Evolutionary conservation across 2,888 invertebrate species (phyloP), one percentile per base, ranked within the genome.

Genomic region (Cantharis lateralis): DNA sequence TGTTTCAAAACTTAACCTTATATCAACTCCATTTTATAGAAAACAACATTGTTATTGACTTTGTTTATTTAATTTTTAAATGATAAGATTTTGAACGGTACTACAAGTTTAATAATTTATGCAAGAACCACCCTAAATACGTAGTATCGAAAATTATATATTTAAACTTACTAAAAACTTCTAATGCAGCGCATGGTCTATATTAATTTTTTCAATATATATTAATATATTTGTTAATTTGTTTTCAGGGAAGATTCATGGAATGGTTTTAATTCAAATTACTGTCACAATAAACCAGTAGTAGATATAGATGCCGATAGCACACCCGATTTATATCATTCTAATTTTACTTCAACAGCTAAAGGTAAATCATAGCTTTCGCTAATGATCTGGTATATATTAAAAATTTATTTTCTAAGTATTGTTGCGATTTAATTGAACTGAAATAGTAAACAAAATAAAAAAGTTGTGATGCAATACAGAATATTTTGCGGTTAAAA

Each of bases 181-280:
- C 7, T 48, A n/a, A 48, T n/a, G 48, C 48, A 48, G 7, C 48
- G n/a, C 48, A 1, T 48, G 7, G n/a, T 48, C 48, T 48, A 48
- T 7, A n/a, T 48, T n/a, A 3, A 3, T 48, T 48, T 48, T 48
- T 2, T 48, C 11, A 48, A 48, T n/a, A 32, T 48, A 7, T 48
- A n/a, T 48, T n/a, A 48, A 48, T 48, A n/a, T 48, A 48, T n/a
- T 13, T 32, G 13, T 32, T 4, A 32, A 32, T 32, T 80, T 79
- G n/a, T 83, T 90, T 90, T 82, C 87, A 91, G 91, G 83, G 90
- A 90, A 87, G 90, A 91, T 77, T 88, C 88, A 73, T 91, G 91
- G 91, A 89, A 89, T 84, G 90, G 90, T 82, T 91, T 90, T 82
- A 89, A 90, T 74, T 89, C 89, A 80, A 81, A 82, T 73, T 89